Base-by-base conservation (phyloP, 53 echinoderm and acorn worm species). In the Holothuria leucospilota region DNA sequence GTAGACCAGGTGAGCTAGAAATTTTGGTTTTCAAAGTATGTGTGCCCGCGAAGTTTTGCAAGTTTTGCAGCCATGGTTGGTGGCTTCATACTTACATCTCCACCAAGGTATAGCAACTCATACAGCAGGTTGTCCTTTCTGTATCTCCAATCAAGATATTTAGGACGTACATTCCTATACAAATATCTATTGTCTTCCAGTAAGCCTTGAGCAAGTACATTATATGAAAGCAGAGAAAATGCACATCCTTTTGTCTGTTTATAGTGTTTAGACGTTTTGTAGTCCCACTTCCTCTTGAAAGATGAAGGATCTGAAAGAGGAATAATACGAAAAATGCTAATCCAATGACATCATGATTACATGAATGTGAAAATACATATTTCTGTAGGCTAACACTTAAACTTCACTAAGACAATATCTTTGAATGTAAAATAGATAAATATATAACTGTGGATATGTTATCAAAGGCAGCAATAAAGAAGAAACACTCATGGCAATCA, bases 161-260 rank as follows among this genome's bases (percentile, higher is more conserved):
- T 62, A 5, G 30, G 29, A 21, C 82, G 82, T 68, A 94, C 94
- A 46, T 94, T 75, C 1, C 63, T 26, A 64, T 96, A 96, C 41
- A 96, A 87, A 49, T 89, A 51, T 12, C 23, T 30, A 68, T 96
- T 92, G 66, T 34, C 65, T 14, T 91, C 69, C 27, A 96, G 85
- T 69, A 96, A 81, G 46, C 92, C 72, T 79, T 96, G 96, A 21
- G 96, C 96, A 28, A 96, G 92, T 71, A 96, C 77, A 62, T 96
- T 96, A 80, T 96, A 96, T 29, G 92, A 91, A 67, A 94, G 75
- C 11, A 96, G 23, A 1, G 89, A 68, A 62, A 96, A 94, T 63
- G 91, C 85, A 12, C 83, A 38, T 58, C 27, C 90, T n/a, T 67
- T 51, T 41, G 12, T 49, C 7, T 21, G 21, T 10, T 8, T 27